Conservation (phyloP, 2,888 invertebrate genomes). For the Eurois occulta region DNA sequence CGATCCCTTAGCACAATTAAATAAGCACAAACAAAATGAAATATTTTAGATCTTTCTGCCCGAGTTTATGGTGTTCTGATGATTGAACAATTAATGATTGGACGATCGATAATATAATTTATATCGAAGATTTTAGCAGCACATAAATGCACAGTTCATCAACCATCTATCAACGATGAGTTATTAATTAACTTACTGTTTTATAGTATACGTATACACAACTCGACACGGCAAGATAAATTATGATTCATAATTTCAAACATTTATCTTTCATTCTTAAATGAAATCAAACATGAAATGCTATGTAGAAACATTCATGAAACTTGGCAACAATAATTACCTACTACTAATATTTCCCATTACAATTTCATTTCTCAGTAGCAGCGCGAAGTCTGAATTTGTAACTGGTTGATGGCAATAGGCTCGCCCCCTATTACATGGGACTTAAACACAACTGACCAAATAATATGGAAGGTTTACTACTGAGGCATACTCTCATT, state of each 20-base stretch:
- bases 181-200: no score
- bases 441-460: neutral
- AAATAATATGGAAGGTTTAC: neutral
- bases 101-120: neutral
- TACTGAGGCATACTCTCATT: neutral
- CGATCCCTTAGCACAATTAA: no score
- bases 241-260: neutral
- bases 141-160: neutral
- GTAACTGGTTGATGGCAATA: neutral
- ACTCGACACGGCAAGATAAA: constrained; percentile 15
- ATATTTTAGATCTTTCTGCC: neutral
- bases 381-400: neutral
- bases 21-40: no score
- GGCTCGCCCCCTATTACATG: neutral
- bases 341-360: neutral
- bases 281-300: constrained; percentile 15
- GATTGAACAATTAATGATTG: neutral
- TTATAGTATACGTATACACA: neutral
- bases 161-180: neutral
- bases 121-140: neutral
- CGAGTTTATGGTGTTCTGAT: neutral
- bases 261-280: constrained; percentile 22
- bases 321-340: constrained; percentile 16
- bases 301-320: constrained; percentile 10
- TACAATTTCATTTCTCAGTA: neutral